phyloP scores from a whole-genome alignment of 2,113 vertebrate genomes.

The Dipodomys ordii region DNA sequence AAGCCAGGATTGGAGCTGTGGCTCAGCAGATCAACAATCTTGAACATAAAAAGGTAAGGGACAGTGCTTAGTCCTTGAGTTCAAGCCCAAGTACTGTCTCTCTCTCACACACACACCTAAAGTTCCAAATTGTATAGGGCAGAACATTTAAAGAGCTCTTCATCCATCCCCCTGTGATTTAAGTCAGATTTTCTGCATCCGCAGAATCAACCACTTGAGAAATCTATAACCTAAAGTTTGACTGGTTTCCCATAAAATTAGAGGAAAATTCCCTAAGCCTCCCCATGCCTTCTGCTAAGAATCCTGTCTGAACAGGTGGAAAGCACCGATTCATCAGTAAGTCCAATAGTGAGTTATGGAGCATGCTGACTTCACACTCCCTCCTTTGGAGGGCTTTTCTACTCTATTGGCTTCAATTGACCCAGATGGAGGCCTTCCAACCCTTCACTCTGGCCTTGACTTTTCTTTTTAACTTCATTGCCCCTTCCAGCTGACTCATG shows the following conservation, averaged over 20 bases:
- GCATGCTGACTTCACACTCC: neutral
- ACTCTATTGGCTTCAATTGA: neutral
- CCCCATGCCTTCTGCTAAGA: neutral
- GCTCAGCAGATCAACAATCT: too few relatives aligned
- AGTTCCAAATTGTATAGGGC: neutral
- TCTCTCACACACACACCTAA: too few relatives aligned
- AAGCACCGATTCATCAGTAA: neutral
- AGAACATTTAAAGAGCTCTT: neutral
- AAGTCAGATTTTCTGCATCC: neutral
- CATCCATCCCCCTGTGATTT: neutral
- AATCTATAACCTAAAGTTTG: neutral
- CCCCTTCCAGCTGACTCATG: neutral
- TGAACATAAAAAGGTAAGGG: too few relatives aligned
- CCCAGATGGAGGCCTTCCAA: neutral
- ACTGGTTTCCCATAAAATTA: neutral
- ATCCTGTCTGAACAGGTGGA: neutral
- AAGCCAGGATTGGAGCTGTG: too few relatives aligned
- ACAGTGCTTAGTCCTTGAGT: too few relatives aligned
- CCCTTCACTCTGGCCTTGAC: neutral
- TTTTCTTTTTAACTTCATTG: neutral
- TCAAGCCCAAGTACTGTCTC: too few relatives aligned
- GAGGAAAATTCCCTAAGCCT: neutral
- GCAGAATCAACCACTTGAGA: neutral
- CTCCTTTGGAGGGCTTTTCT: neutral
- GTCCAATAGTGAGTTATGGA: neutral